Conservation (phyloP, 2,113 vertebrate genomes). For the Pseudorectes ferrugineus region DNA sequence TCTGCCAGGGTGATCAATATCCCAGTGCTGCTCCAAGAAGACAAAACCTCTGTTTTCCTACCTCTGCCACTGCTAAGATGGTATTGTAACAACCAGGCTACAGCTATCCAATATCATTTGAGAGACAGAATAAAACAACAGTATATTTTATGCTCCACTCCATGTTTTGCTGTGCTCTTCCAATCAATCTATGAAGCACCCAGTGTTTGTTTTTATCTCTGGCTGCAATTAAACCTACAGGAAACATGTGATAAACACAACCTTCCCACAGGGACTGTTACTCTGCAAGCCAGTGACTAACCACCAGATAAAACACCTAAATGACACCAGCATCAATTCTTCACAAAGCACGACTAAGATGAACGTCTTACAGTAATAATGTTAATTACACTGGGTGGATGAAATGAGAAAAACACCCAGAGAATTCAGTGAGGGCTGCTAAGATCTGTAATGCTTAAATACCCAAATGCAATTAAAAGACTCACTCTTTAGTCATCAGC, state of each 20-base stretch:
- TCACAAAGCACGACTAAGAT: conserved; percentile 28
- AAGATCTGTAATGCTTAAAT: conserved; percentile 24
- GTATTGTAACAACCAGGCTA: not conserved
- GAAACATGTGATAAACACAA: not conserved
- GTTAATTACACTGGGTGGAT: conserved; percentile 45
- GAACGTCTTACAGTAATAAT: conserved; percentile 38
- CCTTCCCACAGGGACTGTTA: not conserved
- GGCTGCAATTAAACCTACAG: conserved; percentile 33
- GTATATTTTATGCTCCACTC: not conserved
- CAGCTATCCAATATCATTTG: not conserved
- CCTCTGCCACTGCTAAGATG: not conserved
- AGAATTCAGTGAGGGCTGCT: conserved; percentile 17
- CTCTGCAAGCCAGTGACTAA: not conserved
- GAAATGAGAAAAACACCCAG: conserved; percentile 34
- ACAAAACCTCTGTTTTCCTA: not conserved
- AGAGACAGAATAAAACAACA: not conserved
- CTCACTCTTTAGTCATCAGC: conserved; percentile 41
- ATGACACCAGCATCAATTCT: conserved; percentile 7
- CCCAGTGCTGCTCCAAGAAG: not conserved
- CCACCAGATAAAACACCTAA: conserved; percentile 13
- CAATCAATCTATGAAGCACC: not conserved
- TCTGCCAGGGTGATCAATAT: rapidly evolving
- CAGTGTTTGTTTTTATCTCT: conserved; percentile 1
- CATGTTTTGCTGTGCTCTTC: not conserved
- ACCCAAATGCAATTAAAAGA: conserved; percentile 46